Conservation (phyloP, 2,888 invertebrate genomes). For the Eremobia ochroleuca region DNA sequence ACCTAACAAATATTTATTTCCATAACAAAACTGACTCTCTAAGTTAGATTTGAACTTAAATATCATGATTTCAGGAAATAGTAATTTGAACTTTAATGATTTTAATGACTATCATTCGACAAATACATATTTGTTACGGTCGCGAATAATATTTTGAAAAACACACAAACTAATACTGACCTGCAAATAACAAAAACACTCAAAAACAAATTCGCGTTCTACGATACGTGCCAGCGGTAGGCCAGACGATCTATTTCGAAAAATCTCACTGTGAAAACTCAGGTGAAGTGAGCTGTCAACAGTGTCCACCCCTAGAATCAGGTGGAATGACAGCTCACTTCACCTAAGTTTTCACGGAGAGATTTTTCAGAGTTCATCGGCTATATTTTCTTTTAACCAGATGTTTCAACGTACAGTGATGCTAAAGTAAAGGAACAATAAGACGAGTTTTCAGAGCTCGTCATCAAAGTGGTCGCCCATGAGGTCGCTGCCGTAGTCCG, state of each 20-base stretch:
- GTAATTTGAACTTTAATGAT: background rate
- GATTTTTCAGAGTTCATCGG: background rate
- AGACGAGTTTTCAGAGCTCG: conserved; percentile 91
- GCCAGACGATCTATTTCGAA: background rate
- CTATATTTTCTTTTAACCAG: background rate
- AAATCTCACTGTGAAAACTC: background rate
- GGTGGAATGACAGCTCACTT: background rate
- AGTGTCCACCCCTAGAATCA: background rate
- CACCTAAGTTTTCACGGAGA: background rate
- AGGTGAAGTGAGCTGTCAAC: background rate
- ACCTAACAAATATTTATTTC: background rate
- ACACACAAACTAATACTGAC: background rate
- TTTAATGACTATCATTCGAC: background rate
- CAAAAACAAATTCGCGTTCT: background rate
- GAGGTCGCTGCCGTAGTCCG: conserved; percentile 96
- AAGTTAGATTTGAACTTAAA: background rate
- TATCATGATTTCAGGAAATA: background rate
- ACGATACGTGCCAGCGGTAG: no score
- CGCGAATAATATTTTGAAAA: background rate
- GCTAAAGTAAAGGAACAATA: conserved; percentile 27
- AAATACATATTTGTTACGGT: background rate
- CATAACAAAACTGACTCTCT: background rate
- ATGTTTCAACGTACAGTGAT: conserved; percentile 24
- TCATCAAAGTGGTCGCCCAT: conserved; percentile 95
- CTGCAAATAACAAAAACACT: background rate